Evolutionary conservation across 2,888 invertebrate species (phyloP), one percentile per base, ranked within the genome.

Genomic region (Oscheius sp.): DNA sequence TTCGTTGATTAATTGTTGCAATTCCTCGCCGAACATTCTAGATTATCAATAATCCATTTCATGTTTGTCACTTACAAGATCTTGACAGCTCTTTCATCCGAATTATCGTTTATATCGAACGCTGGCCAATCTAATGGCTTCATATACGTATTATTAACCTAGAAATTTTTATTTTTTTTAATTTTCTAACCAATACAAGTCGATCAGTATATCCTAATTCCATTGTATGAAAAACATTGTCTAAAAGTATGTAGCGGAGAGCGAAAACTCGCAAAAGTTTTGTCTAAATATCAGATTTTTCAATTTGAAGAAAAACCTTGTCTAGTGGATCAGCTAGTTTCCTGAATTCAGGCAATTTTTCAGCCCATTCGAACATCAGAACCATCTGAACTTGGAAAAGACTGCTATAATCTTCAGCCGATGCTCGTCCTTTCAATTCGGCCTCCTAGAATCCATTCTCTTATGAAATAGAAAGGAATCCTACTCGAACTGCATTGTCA

Each of bases 361-460:
- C 82, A 1, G 75, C 81, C 83, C 83, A 84, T 74, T 84, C 84
- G 57, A 84, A 84, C 81, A 83, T 80, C 54, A 83, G 67, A 38
- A 80, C 75, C 73, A 80, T 78, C 61, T 77, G 77, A 6, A 72
- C 72, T 70, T 75, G 78, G 36, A 77, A 77, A 28, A 82, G 72
- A 8, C 65, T 65, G 41, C 74, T 70, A 64, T 75, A 74, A 61
- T 82, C 82, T 36, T 80, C 80, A 17, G 73, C 49, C 1, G 72
- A 63, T 0, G 82, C 82, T 20, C 78, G 70, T n/a, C 69, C 61
- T 28, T 68, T 62, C 17, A 81, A 67, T 32, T 59, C 64, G 32
- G 68, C 73, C 5, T 81, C 78, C 70, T 72, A 50, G 54, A 71
- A 38, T 41, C 20, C 3, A 41, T n/a, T 22, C n/a, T n/a, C n/a